A percentile compares a stretch with the other conserved stretches of the same genome.
phyloP scores from a whole-genome alignment of 2,888 invertebrate species.

The Eremobia ochroleuca region DNA sequence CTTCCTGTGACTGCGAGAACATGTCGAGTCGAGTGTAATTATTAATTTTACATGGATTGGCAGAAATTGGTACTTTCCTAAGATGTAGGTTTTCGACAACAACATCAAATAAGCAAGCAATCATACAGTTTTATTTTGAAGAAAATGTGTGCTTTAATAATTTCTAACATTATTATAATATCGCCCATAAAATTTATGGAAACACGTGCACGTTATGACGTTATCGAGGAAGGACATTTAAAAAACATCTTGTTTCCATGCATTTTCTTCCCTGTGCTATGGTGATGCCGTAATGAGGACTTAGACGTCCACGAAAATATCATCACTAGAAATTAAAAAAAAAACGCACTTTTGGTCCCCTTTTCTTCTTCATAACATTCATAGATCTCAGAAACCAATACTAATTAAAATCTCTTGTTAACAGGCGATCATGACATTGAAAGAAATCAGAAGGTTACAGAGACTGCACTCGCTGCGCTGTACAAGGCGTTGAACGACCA shows the following conservation, averaged over 20 bases:
- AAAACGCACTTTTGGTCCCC: not conserved
- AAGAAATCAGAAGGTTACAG: slow-evolving; percentile 97
- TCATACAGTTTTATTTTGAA: not conserved
- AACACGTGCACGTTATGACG: too few relatives aligned
- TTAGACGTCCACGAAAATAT: too few relatives aligned
- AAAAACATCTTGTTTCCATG: too few relatives aligned
- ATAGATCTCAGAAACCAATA: not conserved
- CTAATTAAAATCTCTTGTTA: slow-evolving; percentile 36
- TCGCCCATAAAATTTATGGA: too few relatives aligned
- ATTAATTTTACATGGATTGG: not conserved
- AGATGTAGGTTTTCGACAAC: not conserved
- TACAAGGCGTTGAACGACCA: slow-evolving; percentile 99
- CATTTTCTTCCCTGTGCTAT: too few relatives aligned
- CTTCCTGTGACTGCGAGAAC: not conserved
- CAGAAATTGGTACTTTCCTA: not conserved
- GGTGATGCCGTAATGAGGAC: too few relatives aligned
- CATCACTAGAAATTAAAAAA: too few relatives aligned
- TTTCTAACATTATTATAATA: not conserved
- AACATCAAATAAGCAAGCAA: not conserved
- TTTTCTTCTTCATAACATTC: not conserved
- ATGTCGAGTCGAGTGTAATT: not conserved
- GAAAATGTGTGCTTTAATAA: not conserved
- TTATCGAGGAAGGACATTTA: too few relatives aligned
- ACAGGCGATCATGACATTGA: slow-evolving; percentile 95
- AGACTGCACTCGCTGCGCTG: slow-evolving; percentile 97